phyloP scores from a whole-genome alignment of 1,140 invertebrate species.

The Matsumurasca onukii region DNA sequence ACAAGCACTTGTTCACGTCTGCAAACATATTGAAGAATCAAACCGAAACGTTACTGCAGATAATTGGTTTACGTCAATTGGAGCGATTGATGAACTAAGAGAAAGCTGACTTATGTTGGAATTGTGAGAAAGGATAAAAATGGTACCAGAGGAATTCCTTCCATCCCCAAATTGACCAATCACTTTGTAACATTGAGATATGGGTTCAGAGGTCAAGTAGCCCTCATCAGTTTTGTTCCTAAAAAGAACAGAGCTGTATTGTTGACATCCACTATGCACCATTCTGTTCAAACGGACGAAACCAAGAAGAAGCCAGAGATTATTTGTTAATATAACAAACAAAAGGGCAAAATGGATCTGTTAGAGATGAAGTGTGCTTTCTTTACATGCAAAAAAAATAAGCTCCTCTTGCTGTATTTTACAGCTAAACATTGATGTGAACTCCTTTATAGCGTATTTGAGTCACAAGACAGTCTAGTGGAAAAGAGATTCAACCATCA shows the following conservation, averaged over 20 bases:
- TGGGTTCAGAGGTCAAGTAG: background rate
- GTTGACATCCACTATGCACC: background rate
- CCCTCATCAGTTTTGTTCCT: background rate
- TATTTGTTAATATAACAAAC: background rate
- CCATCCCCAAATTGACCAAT: background rate
- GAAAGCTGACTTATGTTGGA: background rate
- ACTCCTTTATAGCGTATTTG: background rate
- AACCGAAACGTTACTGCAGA: background rate
- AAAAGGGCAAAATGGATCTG: background rate
- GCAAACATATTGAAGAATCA: background rate
- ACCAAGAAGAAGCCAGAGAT: background rate
- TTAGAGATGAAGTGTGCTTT: background rate
- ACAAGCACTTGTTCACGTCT: background rate
- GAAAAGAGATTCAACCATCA: no score
- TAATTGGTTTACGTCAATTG: background rate
- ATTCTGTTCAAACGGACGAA: background rate
- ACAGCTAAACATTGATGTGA: background rate
- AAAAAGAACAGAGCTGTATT: background rate
- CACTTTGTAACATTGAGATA: background rate
- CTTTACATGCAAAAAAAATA: background rate
- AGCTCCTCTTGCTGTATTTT: background rate
- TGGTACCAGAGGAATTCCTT: background rate
- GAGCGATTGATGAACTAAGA: background rate
- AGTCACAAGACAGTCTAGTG: no score
- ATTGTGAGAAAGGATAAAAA: background rate